A percentile compares a stretch with the other conserved stretches of the same genome.
phyloP scores from a whole-genome alignment of 1,140 invertebrate genomes.

The Euglossa dilemma region DNA sequence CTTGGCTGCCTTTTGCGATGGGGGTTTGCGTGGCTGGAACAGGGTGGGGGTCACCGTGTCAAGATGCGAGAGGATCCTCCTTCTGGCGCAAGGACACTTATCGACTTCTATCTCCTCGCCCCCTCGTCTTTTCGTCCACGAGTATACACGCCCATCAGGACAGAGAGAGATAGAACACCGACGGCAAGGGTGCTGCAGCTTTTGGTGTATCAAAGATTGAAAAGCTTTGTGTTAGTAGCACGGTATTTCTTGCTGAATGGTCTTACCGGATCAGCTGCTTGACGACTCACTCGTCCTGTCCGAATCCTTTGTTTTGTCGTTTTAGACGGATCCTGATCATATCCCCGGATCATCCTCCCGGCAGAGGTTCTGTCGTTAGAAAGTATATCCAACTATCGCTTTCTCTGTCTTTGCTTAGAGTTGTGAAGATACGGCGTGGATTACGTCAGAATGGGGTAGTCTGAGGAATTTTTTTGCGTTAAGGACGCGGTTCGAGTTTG shows the following conservation, averaged over 20 bases:
- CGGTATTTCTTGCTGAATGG: slow-evolving; percentile 45
- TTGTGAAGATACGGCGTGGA: too few relatives aligned
- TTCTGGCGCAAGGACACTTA: slow-evolving; percentile 68
- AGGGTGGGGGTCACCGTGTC: slow-evolving; percentile 70
- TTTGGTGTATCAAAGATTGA: slow-evolving; percentile 51
- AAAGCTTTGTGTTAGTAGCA: slow-evolving; percentile 40
- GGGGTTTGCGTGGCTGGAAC: slow-evolving; percentile 47
- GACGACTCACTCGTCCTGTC: slow-evolving; percentile 51
- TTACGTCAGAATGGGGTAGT: too few relatives aligned
- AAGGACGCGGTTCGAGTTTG: too few relatives aligned
- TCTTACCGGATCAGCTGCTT: slow-evolving; percentile 54
- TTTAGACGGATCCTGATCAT: not conserved
- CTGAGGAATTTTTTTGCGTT: too few relatives aligned
- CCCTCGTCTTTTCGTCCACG: slow-evolving; percentile 45
- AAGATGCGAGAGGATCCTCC: slow-evolving; percentile 69
- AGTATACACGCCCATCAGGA: slow-evolving; percentile 57
- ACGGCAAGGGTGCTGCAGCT: slow-evolving; percentile 4
- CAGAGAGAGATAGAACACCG: not conserved
- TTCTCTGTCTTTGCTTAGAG: too few relatives aligned
- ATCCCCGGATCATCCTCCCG: not conserved
- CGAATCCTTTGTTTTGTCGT: slow-evolving; percentile 23
- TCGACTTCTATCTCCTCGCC: slow-evolving; percentile 61
- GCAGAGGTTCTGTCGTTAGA: too few relatives aligned
- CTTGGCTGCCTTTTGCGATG: slow-evolving; percentile 19
- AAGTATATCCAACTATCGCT: too few relatives aligned